These are phyloP conservation scores for Lutra lutra DNA, from an alignment of 2,797 vertebrate species.

Conservation along the genomic window DNA sequence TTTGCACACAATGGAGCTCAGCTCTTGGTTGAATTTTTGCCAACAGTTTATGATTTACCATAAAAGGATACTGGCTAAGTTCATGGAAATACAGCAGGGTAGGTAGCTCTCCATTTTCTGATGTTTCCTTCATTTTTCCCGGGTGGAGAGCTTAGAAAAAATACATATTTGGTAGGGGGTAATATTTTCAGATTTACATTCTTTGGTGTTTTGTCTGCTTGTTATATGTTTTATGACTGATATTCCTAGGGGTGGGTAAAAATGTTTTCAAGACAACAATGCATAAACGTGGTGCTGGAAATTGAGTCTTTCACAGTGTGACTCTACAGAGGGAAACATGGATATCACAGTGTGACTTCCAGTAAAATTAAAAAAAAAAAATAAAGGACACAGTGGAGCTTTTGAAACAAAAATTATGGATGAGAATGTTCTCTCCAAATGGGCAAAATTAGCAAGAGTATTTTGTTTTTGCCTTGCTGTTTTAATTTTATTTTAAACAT, in stretches of 20 bases:
- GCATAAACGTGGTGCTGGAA: neutral
- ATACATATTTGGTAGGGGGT: too few relatives aligned
- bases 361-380: neutral
- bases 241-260: rapidly evolving
- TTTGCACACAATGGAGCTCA: too few relatives aligned
- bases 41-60: neutral
- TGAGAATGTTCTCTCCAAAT: neutral
- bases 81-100: neutral
- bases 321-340: rapidly evolving
- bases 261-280: neutral
- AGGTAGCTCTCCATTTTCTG: neutral
- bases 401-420: rapidly evolving
- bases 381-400: rapidly evolving
- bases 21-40: neutral
- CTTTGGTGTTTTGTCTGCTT: rapidly evolving
- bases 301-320: neutral
- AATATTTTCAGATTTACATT: too few relatives aligned
- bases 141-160: neutral
- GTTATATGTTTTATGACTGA: rapidly evolving
- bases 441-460: too few relatives aligned
- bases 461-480: neutral
- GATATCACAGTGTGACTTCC: neutral
- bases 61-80: neutral
- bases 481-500: neutral
- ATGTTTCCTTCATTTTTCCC: neutral